A percentile compares a stretch with the other conserved stretches of the same genome.
These are phyloP conservation scores for Scomber scombrus DNA, from an alignment of 2,113 vertebrate species.

Conservation along the genomic window DNA sequence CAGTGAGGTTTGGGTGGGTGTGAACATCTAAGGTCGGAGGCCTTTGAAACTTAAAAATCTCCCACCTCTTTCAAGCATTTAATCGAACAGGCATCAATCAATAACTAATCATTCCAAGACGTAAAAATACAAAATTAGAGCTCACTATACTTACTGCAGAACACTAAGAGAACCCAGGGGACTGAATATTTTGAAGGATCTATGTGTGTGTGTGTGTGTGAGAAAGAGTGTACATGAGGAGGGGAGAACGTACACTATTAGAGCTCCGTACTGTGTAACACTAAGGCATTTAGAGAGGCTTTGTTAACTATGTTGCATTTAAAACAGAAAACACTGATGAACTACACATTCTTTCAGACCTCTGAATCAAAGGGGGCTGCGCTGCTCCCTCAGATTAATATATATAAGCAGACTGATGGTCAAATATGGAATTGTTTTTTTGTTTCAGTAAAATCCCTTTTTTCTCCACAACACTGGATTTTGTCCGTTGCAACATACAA, in stretches of 20 bases:
- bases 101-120: conserved; percentile 57
- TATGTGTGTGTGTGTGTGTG: conserved; percentile 36
- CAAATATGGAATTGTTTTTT: conserved; percentile 51
- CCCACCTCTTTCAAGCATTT: conserved; percentile 55
- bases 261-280: conserved; percentile 71
- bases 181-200: conserved; percentile 42
- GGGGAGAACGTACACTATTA: conserved; percentile 21
- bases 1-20: conserved; percentile 47
- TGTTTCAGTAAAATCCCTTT: conserved; percentile 49
- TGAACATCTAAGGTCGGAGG: conserved; percentile 50
- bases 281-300: conserved; percentile 84
- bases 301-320: conserved; percentile 69
- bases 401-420: conserved; percentile 58
- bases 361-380: conserved; percentile 20
- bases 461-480: conserved; percentile 62
- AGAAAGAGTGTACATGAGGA: conserved; percentile 33
- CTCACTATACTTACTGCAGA: conserved; percentile 68
- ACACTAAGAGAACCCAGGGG: conserved; percentile 58
- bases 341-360: conserved; percentile 80
- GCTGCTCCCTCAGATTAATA: conserved; percentile 37
- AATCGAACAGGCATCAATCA: conserved; percentile 61
- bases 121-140: conserved; percentile 58
- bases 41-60: conserved; percentile 39
- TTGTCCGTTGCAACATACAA: conserved; percentile 50
- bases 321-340: conserved; percentile 77